Evolutionary conservation across 2,797 vertebrate species (phyloP), one percentile per base, ranked within the genome.

Genomic region (Sebastes hubbsi): DNA sequence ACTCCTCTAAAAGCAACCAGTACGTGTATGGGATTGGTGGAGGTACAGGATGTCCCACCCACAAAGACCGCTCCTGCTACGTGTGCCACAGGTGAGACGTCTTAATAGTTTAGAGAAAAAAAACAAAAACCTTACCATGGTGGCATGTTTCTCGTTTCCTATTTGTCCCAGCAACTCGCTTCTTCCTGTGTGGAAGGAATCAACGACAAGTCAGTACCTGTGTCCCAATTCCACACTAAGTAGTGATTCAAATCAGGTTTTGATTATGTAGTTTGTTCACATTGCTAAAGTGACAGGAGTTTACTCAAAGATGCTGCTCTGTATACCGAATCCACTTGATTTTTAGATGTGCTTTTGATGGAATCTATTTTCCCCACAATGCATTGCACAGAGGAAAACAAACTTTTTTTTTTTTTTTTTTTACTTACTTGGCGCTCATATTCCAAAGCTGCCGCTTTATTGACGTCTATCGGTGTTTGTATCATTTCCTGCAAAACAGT

Each of bases 1-100:
- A 99, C 93, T 99, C 98, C 5, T 99, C 99, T 6, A 99, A 99
- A 94, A 99, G 99, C 88, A 99, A 99, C 94, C 99, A 99, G 71
- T 99, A 99, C 2, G 99, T 99, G 14, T 99, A 99, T 0, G 99
- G 99, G 58, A 99, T 99, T 20, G 98, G 99, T 0, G 99, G 99
- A 71, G 99, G 99, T 65, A 99, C 99, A 0, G 99, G 99, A 68
- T 99, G 99, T 83, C 99, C 99, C 69, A 96, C 98, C 0, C 98
- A 99, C 92, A 99, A 99, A 94, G 99, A 99, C 90, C 96, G 98
- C 24, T 99, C 99, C 64, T 99, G 99, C 92, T 99, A 99, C 24
- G 92, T 99, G 85, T 99, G 98, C 86, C 99, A 99, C 94, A 97
- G 99, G 99, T 99, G 87, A 89, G 72, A n/a, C 5, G 1, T 12